These are phyloP conservation scores for Tribolium castaneum DNA, from an alignment of 1,140 invertebrate species.

Conservation along the genomic window DNA sequence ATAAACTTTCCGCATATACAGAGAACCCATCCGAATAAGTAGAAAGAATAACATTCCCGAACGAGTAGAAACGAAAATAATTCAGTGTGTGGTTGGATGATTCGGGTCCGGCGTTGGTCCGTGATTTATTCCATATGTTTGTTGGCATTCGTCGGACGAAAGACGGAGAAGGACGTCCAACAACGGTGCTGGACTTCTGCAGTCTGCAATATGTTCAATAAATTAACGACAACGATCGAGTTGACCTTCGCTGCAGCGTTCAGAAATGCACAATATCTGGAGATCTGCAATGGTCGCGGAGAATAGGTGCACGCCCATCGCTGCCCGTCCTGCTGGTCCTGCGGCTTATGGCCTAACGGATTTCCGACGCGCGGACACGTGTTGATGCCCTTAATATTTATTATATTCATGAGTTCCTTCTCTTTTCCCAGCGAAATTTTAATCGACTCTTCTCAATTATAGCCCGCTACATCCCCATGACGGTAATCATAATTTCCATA, in stretches of 20 bases:
- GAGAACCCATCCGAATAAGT: slow-evolving; percentile 33
- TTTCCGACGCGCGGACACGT: neutral
- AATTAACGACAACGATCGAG: slow-evolving; percentile 51
- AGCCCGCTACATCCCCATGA: slow-evolving; percentile 37
- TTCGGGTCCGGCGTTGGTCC: slow-evolving; percentile 29
- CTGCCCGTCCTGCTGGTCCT: slow-evolving; percentile 9
- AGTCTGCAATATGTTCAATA: slow-evolving; percentile 52
- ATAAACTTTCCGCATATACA: slow-evolving; percentile 34
- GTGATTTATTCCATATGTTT: slow-evolving; percentile 44
- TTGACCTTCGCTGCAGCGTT: slow-evolving; percentile 46
- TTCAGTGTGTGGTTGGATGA: slow-evolving; percentile 25
- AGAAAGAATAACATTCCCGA: slow-evolving; percentile 30
- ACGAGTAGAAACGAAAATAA: slow-evolving; percentile 22
- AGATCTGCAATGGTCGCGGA: slow-evolving; percentile 46
- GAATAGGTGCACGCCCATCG: slow-evolving; percentile 36
- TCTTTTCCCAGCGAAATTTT: slow-evolving; percentile 36
- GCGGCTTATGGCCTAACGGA: neutral
- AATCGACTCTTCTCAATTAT: slow-evolving; percentile 40
- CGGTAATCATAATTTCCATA: slow-evolving; percentile 41
- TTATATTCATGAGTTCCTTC: slow-evolving; percentile 26
- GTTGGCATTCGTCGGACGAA: slow-evolving; percentile 43
- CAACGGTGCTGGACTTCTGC: slow-evolving; percentile 32
- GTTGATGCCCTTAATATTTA: slow-evolving; percentile 19
- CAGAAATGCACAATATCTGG: slow-evolving; percentile 49
- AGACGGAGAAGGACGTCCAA: slow-evolving; percentile 37